These are phyloP conservation scores for Schlechtendalia chinensis DNA, from an alignment of 1,140 invertebrate genomes.

Conservation along the genomic window DNA sequence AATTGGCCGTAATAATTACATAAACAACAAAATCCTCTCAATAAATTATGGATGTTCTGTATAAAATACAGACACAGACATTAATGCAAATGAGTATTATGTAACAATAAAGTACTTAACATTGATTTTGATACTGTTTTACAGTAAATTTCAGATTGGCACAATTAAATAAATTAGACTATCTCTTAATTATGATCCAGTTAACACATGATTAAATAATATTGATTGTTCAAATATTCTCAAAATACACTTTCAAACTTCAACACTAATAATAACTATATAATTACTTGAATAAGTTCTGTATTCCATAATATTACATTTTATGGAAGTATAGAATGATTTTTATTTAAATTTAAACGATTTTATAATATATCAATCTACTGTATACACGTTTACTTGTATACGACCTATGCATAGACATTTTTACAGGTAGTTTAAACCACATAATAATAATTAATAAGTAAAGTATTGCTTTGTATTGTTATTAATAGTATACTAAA, in stretches of 20 bases:
- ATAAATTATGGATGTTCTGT: no score
- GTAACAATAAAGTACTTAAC: no score
- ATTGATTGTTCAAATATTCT: background rate
- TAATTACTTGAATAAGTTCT: background rate
- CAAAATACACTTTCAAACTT: background rate
- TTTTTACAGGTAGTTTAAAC: background rate
- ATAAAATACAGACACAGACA: no score
- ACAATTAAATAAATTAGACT: no score
- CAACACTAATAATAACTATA: background rate
- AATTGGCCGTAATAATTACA: no score
- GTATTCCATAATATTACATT: background rate
- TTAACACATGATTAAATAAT: background rate
- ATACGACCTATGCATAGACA: background rate
- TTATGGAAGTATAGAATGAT: background rate
- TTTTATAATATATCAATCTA: background rate
- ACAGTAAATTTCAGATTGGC: no score
- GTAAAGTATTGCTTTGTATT: background rate
- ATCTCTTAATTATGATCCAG: background rate
- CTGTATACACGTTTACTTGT: background rate
- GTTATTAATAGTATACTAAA: background rate
- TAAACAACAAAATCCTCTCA: no score
- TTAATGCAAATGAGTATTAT: no score
- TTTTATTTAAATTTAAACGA: no score
- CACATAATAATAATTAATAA: background rate
- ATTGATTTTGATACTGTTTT: no score